Base-by-base conservation (phyloP, 2,113 vertebrate genomes). In the Etheostoma spectabile region DNA sequence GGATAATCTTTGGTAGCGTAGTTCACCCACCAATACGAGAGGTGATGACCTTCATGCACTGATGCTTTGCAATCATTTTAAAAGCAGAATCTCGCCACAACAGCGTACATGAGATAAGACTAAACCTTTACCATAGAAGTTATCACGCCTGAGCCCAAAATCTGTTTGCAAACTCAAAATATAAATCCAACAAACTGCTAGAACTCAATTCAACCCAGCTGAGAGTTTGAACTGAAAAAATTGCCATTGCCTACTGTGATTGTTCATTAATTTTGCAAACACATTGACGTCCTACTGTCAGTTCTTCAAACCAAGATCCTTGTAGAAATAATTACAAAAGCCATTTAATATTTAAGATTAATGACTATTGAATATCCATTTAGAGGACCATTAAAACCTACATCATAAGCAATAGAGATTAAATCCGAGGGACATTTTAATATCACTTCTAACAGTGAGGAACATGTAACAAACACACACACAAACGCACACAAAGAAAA, bases 11-110 rank as follows among this genome's bases (percentile, higher is more conserved):
- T 61, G 69, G 61, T 16, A 64, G 57, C 5, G 8, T 45, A 30
- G 79, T 33, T n/a, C 27, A 7, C 46, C 74, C 46, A 60, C 27
- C 56, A 35, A 55, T 79, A 73, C 27, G 64, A n/a, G 33, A 30
- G 62, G 56, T 8, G 24, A 46, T 89, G 86, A 90, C 90, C 85
- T 91, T 92, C 70, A 80, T 68, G 68, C 66, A 11, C 60, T 33
- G 63, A 88, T 69, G 65, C 74, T 67, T 61, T 61, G 46, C 82
- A 92, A 86, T 84, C 79, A 80, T 62, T 85, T 82, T 85, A 88
- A 91, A 91, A 88, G 86, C 85, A 85, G 56, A 77, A 57, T 70
- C 74, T 67, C 18, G 30, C 24, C 65, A 22, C 65, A 66, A 79
- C 71, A 46, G 68, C 56, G 6, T 30, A 27, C 48, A 24, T 2